A percentile compares a stretch with the other conserved stretches of the same genome.
Evolutionary conservation across 2,797 vertebrate species (phyloP).

Genomic region (Neoniphon sammara): DNA sequence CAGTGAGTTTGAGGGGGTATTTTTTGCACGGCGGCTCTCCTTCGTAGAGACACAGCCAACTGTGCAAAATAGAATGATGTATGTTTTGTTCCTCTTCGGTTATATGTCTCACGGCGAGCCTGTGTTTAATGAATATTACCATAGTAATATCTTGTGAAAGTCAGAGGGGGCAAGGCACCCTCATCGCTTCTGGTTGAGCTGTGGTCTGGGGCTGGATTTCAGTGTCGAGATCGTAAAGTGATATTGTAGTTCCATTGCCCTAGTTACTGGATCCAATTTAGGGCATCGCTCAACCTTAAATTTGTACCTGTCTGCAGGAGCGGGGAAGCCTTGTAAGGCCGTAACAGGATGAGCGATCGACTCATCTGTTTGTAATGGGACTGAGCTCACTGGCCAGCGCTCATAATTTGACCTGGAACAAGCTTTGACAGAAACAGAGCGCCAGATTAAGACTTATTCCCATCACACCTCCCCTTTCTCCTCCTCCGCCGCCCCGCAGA

Average conservation of each 20-base stretch:
- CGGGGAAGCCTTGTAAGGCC: slow-evolving; percentile 64
- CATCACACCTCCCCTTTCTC: slow-evolving; percentile 62
- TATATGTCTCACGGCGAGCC: slow-evolving; percentile 11
- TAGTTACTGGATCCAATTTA: slow-evolving; percentile 79
- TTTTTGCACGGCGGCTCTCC: slow-evolving; percentile 28
- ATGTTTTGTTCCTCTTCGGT: slow-evolving; percentile 38
- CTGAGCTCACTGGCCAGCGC: slow-evolving; percentile 75
- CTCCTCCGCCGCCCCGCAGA: slow-evolving; percentile 43
- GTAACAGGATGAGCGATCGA: slow-evolving; percentile 80
- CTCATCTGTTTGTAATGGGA: slow-evolving; percentile 82
- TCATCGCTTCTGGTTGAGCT: slow-evolving; percentile 56
- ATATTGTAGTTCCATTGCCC: slow-evolving; percentile 77
- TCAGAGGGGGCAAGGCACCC: slow-evolving; percentile 38
- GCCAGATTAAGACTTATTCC: slow-evolving; percentile 82
- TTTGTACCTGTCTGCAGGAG: slow-evolving; percentile 76
- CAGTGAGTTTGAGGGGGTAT: slow-evolving; percentile 45
- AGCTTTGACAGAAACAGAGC: slow-evolving; percentile 83
- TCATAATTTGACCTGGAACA: slow-evolving; percentile 84
- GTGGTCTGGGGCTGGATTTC: slow-evolving; percentile 54
- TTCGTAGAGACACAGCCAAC: slow-evolving; percentile 38
- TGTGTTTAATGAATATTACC: slow-evolving; percentile 60
- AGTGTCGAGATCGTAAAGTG: slow-evolving; percentile 67
- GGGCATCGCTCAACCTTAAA: slow-evolving; percentile 78
- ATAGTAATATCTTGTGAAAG: slow-evolving; percentile 58
- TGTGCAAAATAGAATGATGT: slow-evolving; percentile 48